These are phyloP conservation scores for Tetragnatha montana DNA, from an alignment of 2,888 invertebrate genomes.

Conservation along the genomic window DNA sequence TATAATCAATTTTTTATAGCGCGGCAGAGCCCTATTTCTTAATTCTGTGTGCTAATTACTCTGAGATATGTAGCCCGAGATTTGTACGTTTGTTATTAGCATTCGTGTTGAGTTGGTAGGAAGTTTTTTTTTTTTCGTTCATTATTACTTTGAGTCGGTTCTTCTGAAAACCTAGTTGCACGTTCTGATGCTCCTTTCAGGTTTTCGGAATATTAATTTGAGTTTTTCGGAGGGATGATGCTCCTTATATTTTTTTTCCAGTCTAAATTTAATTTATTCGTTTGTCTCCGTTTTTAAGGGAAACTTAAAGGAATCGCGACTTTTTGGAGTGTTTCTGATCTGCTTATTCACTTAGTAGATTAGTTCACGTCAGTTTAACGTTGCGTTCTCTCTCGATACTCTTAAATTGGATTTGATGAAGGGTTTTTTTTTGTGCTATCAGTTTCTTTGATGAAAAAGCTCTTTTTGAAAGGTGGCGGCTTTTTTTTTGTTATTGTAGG, in stretches of 20 bases:
- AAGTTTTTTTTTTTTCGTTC: constrained; percentile 26
- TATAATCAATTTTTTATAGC: constrained; percentile 65
- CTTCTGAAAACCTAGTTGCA: constrained; percentile 10
- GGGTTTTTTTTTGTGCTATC: neutral
- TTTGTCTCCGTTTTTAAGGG: neutral
- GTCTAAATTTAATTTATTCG: neutral
- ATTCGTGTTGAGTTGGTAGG: neutral
- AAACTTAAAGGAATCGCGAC: neutral
- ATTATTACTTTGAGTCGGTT: constrained; percentile 7
- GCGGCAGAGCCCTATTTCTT: constrained; percentile 21
- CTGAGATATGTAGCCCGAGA: constrained; percentile 52
- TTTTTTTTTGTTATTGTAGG: constrained; percentile 12
- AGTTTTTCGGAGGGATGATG: neutral
- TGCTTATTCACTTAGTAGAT: neutral
- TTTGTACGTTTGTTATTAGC: constrained; percentile 33
- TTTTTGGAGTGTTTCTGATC: neutral
- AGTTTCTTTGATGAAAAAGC: constrained; percentile 4
- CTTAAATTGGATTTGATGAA: neutral
- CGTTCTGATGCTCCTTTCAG: constrained; percentile 1
- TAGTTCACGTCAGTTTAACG: neutral
- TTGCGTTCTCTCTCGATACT: neutral
- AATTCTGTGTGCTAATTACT: constrained; percentile 65
- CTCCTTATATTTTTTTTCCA: neutral
- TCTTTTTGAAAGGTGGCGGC: neutral
- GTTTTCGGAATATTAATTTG: constrained; percentile 56